Evolutionary conservation across 1,140 invertebrate species (phyloP).

Genomic region (Caenorhabditis remanei): DNA sequence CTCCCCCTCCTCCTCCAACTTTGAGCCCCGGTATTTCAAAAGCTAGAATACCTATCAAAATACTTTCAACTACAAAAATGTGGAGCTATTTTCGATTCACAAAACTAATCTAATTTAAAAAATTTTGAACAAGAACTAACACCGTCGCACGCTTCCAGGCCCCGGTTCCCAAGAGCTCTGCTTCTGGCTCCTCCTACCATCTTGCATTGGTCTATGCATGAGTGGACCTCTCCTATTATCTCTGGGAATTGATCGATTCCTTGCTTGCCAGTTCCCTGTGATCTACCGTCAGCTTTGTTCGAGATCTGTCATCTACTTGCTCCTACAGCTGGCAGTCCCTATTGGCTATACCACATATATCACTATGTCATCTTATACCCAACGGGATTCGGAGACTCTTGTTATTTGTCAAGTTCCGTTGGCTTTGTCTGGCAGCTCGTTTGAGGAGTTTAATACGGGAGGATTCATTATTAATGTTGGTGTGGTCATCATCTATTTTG

Average conservation of each 20-base stretch:
- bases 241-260: constrained; percentile 17
- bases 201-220: background rate
- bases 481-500: background rate
- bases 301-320: background rate
- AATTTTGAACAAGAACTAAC: too few relatives aligned
- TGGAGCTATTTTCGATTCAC: too few relatives aligned
- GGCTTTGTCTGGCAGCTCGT: constrained; percentile 8
- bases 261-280: constrained; percentile 26
- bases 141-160: background rate
- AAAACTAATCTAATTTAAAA: too few relatives aligned
- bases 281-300: background rate
- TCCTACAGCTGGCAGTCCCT: background rate
- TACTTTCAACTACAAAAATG: too few relatives aligned
- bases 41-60: too few relatives aligned
- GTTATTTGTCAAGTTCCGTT: constrained; percentile 17
- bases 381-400: background rate
- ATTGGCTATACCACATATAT: background rate
- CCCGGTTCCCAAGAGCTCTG: background rate
- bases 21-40: too few relatives aligned
- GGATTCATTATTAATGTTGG: background rate
- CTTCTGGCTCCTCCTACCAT: constrained; percentile 29
- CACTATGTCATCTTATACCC: background rate
- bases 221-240: constrained; percentile 13
- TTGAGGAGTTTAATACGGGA: constrained; percentile 6
- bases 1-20: too few relatives aligned